These are phyloP conservation scores for Jaculus jaculus DNA, from an alignment of 2,113 vertebrate species.

Conservation along the genomic window DNA sequence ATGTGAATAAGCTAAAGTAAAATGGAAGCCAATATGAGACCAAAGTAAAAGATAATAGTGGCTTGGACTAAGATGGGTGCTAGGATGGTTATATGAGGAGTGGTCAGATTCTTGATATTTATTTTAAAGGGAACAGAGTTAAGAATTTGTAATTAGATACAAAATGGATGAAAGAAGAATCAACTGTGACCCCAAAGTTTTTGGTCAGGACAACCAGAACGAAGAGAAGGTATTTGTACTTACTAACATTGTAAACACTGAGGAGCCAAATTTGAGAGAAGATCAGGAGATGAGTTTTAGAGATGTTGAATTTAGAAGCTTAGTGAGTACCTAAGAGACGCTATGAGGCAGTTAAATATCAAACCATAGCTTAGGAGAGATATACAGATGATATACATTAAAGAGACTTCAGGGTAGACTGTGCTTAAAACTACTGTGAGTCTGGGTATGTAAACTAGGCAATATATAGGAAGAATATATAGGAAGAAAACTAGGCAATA, in stretches of 20 bases:
- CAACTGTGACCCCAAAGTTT: neutral
- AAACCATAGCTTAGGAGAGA: slow-evolving; percentile 5
- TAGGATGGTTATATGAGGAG: neutral
- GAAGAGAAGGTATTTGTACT: neutral
- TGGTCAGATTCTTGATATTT: neutral
- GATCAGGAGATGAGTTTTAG: neutral
- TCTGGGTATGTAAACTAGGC: neutral
- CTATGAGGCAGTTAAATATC: neutral
- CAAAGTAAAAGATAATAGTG: neutral
- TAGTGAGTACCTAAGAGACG: neutral
- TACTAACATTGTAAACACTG: neutral
- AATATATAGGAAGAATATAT: neutral
- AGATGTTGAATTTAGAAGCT: neutral
- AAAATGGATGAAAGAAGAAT: neutral
- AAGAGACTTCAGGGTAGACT: neutral
- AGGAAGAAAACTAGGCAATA: neutral
- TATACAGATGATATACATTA: neutral
- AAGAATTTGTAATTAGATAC: neutral
- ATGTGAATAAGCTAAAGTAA: neutral
- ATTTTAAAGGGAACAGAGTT: slow-evolving; percentile 12
- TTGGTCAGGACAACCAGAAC: neutral
- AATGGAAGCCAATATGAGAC: neutral
- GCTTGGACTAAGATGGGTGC: neutral
- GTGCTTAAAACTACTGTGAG: neutral
- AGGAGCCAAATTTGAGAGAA: neutral